Evolutionary conservation across 35 echinoderm and acorn worm species (phyloP), one percentile per base, ranked within the genome.

Genomic region (Stichopus chloronotus): DNA sequence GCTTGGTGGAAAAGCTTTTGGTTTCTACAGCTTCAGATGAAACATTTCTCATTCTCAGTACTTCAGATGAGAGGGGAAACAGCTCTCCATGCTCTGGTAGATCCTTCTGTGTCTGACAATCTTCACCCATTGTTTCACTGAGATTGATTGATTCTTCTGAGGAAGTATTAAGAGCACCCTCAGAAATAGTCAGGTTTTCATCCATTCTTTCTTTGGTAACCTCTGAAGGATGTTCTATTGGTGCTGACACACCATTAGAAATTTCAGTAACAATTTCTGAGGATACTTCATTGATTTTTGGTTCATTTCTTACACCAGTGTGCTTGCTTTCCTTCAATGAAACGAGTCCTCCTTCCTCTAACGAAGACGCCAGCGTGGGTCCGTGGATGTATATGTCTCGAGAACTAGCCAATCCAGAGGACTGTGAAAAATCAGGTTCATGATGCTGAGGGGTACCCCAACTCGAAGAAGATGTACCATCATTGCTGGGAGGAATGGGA

Each of bases 391-490:
- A 89, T 71, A 89, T 89, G 3, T 69, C 87, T 55, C 52, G 59
- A 3, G 87, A 25, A 59, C 16, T 59, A 16, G 25, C 61, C 1
- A 61, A 89, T 16, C 87, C 10, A 8, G 87, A 89, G 7, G 57
- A 59, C 60, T 60, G 20, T 9, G 87, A 71, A 19, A 22, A 60
- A 55, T 22, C 65, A 53, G 87, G 21, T 58, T 58, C 25, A 43
- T 89, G 87, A 71, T 72, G 87, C n/a, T 71, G 63, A 6, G 87
- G 87, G 16, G 87, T 89, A 25, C 87, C 87, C 87, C 87, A 89
- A 11, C 61, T 61, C 24, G 87, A 71, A 43, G 57, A 12, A 24
- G 59, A 69, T 5, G 21, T 43, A 17, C 16, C 87, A 72, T 63
- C 60, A 30, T 59, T 61, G 59, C 60, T 63, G 25, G 43, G 59